Evolutionary conservation across 2,888 invertebrate genomes (phyloP).

Genomic region (Drosophila pegasa): DNA sequence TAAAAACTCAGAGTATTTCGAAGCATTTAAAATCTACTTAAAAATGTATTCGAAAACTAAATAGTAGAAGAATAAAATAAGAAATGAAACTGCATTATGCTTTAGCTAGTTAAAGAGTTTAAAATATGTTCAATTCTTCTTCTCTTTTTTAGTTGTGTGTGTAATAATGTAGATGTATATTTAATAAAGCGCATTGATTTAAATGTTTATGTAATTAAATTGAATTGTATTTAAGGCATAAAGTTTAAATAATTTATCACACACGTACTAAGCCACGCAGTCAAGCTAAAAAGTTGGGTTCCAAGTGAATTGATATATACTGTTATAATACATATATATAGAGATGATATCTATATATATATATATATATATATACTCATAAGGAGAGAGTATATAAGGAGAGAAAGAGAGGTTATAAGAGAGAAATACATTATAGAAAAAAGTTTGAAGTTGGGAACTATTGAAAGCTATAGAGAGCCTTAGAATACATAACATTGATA

Average conservation of each 20-base stretch:
- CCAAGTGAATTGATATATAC: not conserved
- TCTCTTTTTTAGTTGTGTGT: conserved; percentile 39
- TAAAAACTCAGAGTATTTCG: conserved; percentile 26
- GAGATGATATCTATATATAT: not conserved
- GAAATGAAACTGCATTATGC: conserved; percentile 59
- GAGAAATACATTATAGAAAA: not conserved
- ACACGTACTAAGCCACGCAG: conserved; percentile 64
- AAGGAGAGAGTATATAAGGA: conserved; percentile 8
- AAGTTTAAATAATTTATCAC: conserved; percentile 75
- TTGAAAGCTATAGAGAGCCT: not conserved
- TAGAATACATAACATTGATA: conserved; percentile 3
- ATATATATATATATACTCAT: not conserved
- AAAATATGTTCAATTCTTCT: conserved; percentile 44
- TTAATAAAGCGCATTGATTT: conserved; percentile 69
- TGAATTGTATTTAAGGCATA: conserved; percentile 54
- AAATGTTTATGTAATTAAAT: conserved; percentile 47
- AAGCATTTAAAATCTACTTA: conserved; percentile 40
- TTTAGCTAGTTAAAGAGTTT: conserved; percentile 59
- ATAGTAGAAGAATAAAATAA: conserved; percentile 48
- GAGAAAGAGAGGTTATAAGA: not conserved
- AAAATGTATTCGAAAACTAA: conserved; percentile 48
- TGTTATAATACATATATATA: not conserved
- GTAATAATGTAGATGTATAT: conserved; percentile 44
- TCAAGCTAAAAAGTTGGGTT: conserved; percentile 47
- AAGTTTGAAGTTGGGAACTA: not conserved